Base-by-base conservation (phyloP, 2,113 vertebrate species). In the Bothrops jararaca region DNA sequence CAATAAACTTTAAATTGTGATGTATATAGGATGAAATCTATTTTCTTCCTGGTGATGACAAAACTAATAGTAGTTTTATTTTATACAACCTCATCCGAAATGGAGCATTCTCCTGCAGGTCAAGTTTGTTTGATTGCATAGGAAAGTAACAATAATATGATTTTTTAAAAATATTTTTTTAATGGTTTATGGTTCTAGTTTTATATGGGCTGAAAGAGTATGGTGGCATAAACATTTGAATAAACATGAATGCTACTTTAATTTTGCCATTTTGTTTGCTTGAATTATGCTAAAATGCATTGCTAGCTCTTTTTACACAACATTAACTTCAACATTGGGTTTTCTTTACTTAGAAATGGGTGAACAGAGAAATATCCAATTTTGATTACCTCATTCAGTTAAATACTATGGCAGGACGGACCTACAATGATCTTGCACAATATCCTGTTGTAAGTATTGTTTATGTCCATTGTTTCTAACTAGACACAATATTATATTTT, bases 331-430 rank as follows among this genome's bases (percentile, higher is more conserved):
- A 1, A 86, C 94, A 22, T 94, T 86, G 58, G 26, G 92, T 23
- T 91, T 92, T 94, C 80, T 89, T 95, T 39, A 95, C 96, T 89
- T 96, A 99, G 99, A 99, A 99, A 98, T 99, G 99, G 99, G 98
- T 99, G 92, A 99, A 99, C 95, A 98, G 98, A 94, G 99, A 99
- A 94, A 99, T 99, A 96, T 98, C 99, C 93, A 99, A 99, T 97
- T 99, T 99, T 92, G 99, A 99, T 96, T 99, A 99, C 96, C 97
- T 99, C 97, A 99, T 99, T 97, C 99, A 99, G 92, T 97, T 99
- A 92, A 99, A 99, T 97, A 99, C 99, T 34, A 99, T 99, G 91
- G 99, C 99, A 88, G 99, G 99, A 95, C 96, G 99, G 92, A 99
- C 99, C 20, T 99, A 99, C 96, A 99, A 99, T 94, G 97, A 99